These are phyloP conservation scores for Rotaria sp. DNA, from an alignment of 2,888 invertebrate species.

Conservation along the genomic window DNA sequence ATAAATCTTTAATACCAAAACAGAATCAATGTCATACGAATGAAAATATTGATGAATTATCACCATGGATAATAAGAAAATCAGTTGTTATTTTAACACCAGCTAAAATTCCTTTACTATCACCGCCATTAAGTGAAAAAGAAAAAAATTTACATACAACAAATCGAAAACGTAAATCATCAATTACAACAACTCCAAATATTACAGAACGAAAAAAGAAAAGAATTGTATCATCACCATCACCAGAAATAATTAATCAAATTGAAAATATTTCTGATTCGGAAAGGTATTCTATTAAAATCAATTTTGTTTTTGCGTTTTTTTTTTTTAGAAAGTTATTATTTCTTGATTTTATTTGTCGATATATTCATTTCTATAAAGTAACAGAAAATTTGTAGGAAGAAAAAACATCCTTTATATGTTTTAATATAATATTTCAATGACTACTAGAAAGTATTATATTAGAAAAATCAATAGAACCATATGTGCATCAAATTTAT, in stretches of 20 bases:
- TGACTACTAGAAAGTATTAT: too few relatives aligned
- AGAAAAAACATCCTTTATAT: too few relatives aligned
- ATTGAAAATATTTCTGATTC: not conserved
- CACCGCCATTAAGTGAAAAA: not conserved
- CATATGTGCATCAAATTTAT: too few relatives aligned
- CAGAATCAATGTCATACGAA: not conserved
- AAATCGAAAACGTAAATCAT: not conserved
- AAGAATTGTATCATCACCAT: not conserved
- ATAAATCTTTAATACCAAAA: not conserved
- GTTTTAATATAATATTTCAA: too few relatives aligned
- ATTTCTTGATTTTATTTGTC: too few relatives aligned
- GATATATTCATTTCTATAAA: too few relatives aligned
- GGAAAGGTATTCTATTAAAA: not conserved
- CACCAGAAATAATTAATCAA: not conserved
- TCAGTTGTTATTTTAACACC: slow-evolving; percentile 6
- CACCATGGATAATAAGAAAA: not conserved
- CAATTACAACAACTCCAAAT: not conserved
- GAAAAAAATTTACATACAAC: not conserved
- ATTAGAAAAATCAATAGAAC: too few relatives aligned
- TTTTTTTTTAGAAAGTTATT: too few relatives aligned
- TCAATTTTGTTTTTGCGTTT: too few relatives aligned
- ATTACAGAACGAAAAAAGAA: not conserved
- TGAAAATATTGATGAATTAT: not conserved
- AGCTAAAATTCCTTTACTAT: not conserved
- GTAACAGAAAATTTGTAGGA: too few relatives aligned